These are phyloP conservation scores for Morphnarchus princeps DNA, from an alignment of 2,113 vertebrate species.

Conservation along the genomic window DNA sequence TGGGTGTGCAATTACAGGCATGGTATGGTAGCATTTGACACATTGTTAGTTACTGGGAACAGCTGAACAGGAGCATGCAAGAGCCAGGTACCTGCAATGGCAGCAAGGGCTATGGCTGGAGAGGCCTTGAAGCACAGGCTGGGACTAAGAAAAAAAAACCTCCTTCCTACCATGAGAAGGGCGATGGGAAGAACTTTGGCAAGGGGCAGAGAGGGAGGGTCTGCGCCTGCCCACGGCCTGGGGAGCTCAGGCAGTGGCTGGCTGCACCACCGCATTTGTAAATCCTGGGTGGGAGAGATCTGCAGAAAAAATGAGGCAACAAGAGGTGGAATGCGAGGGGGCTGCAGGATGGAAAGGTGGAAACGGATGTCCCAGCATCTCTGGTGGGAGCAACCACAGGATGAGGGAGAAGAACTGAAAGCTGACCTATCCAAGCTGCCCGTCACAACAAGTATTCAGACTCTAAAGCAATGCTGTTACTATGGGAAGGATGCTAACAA, in stretches of 20 bases:
- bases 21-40: not conserved
- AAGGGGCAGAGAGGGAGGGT: not conserved
- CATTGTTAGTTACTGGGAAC: not conserved
- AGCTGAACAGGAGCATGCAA: not conserved
- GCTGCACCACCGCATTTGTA: not conserved
- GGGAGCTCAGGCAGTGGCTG: not conserved
- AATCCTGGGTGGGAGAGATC: fast-evolving
- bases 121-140: not conserved
- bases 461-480: not conserved
- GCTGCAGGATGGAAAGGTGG: not conserved
- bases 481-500: fast-evolving
- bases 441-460: fast-evolving
- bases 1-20: not conserved
- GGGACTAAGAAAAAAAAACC: not conserved
- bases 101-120: not conserved
- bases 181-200: fast-evolving
- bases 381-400: not conserved
- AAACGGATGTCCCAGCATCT: not conserved
- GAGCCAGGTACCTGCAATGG: not conserved
- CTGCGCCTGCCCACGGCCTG: fast-evolving
- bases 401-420: not conserved
- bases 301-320: not conserved
- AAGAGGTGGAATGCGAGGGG: not conserved
- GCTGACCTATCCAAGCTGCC: fast-evolving
- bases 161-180: not conserved